Evolutionary conservation across 2,113 vertebrate species (phyloP).

Genomic region (Poeciliopsis occidentalis): DNA sequence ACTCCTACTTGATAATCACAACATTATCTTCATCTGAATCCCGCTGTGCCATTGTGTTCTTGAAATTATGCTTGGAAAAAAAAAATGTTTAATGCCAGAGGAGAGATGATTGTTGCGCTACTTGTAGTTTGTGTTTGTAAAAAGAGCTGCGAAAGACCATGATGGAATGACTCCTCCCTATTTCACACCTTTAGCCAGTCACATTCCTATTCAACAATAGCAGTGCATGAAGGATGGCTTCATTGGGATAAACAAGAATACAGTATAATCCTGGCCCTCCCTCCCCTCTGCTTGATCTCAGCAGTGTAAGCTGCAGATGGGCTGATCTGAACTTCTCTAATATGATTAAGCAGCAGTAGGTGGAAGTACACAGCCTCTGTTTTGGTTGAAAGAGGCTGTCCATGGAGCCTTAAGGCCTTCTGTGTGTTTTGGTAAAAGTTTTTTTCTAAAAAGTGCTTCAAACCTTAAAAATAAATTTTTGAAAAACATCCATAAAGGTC

Average conservation of each 20-base stretch:
- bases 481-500: conserved; percentile 67
- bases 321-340: conserved; percentile 65
- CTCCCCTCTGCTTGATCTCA: conserved; percentile 49
- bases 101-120: background rate
- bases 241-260: conserved; percentile 64
- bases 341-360: conserved; percentile 70
- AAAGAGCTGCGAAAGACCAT: background rate
- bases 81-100: too few relatives aligned
- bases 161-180: background rate
- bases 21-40: too few relatives aligned
- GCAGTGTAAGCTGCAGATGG: conserved; percentile 53
- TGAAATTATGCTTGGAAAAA: too few relatives aligned
- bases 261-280: conserved; percentile 67
- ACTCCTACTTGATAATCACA: too few relatives aligned
- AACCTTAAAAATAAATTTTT: conserved; percentile 68
- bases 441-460: conserved; percentile 53
- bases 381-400: conserved; percentile 19
- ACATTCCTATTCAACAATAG: conserved; percentile 54
- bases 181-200: conserved; percentile 51
- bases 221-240: conserved; percentile 47
- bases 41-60: too few relatives aligned
- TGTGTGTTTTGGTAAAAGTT: conserved; percentile 4
- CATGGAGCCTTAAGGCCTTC: conserved; percentile 32
- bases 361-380: conserved; percentile 36
- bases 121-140: background rate